phyloP scores from a whole-genome alignment of 2,797 vertebrate species.

The Typhlichthys eigenmanni region DNA sequence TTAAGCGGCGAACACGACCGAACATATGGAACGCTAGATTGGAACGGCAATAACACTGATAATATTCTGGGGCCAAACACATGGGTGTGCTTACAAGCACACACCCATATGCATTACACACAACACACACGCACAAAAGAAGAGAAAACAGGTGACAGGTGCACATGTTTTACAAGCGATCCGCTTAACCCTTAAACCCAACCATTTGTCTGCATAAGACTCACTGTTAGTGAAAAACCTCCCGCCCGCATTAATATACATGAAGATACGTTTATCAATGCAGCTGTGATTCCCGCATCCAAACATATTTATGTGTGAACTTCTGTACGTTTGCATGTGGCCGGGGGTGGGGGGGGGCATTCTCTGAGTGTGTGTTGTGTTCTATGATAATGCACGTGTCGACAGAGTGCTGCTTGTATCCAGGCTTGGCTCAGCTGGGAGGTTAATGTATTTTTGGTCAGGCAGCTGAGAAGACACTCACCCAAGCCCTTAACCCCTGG shows the following conservation, averaged over 20 bases:
- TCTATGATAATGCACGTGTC: conserved; percentile 61
- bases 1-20: too few relatives aligned
- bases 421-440: conserved; percentile 19
- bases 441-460: conserved; percentile 70
- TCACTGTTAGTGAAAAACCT: conserved; percentile 51
- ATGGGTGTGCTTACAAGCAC: too few relatives aligned
- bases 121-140: conserved; percentile 21
- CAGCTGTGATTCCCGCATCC: conserved; percentile 83
- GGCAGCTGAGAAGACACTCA: conserved; percentile 40
- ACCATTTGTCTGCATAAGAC: conserved; percentile 13
- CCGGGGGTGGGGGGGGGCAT: background rate
- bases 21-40: too few relatives aligned
- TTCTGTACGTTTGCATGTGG: background rate
- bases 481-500: conserved; percentile 74
- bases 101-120: background rate
- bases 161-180: conserved; percentile 66
- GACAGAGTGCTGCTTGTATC: conserved; percentile 48
- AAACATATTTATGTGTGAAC: conserved; percentile 67
- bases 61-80: too few relatives aligned
- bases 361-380: conserved; percentile 42
- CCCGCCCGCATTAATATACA: conserved; percentile 81
- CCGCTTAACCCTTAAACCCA: conserved; percentile 76
- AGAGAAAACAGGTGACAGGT: conserved; percentile 62
- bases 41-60: too few relatives aligned
- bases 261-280: conserved; percentile 72